Base-by-base conservation (phyloP, 2,113 vertebrate genomes). In the Alethe diademata region DNA sequence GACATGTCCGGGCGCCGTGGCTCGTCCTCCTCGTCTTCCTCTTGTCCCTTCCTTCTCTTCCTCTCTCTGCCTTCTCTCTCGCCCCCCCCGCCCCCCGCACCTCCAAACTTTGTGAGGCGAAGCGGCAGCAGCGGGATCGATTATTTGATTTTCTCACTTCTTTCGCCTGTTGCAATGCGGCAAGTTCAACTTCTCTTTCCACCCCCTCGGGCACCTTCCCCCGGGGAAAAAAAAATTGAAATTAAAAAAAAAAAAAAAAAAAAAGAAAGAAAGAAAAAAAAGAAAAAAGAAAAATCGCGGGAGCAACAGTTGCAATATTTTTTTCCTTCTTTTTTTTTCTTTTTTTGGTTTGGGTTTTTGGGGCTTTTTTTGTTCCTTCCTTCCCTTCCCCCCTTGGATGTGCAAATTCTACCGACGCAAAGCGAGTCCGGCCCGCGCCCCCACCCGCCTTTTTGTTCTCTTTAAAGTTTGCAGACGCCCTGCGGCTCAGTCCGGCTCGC, bases 161-260 rank as follows among this genome's bases (percentile, higher is more conserved):
- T 98, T 74, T 98, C 97, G 98, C 99, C 99, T 99, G 99, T 99
- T 99, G 99, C 99, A 99, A 99, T 99, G 99, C 99, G 98, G 98
- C 99, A 99, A 98, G 98, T 97, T 96, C 92, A 89, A 72, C 90
- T 79, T 84, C 81, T 92, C 42, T 93, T 83, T 79, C 86, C 86
- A 75, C 36, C 86, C 92, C 91, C 95, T 62, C 74, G 96, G 96
- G 91, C 94, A 96, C 93, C 83, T 78, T 96, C 80, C 92, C 83
- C 70, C 74, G 12, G 60, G 84, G 69, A 16, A 35, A 61, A 35
- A 61, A 71, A 65, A 66, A 35, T 35, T 35, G 35, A 57, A 48
- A 50, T 12, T 11, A 29, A 8, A 31, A 42, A 36, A 50, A 29
- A 60, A 57, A 51, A 67, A 66, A 53, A 14, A 14, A 2, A 33